Conservation (phyloP, 92 coral and sea anemone genomes). For the Parazoanthus atlanticus region DNA sequence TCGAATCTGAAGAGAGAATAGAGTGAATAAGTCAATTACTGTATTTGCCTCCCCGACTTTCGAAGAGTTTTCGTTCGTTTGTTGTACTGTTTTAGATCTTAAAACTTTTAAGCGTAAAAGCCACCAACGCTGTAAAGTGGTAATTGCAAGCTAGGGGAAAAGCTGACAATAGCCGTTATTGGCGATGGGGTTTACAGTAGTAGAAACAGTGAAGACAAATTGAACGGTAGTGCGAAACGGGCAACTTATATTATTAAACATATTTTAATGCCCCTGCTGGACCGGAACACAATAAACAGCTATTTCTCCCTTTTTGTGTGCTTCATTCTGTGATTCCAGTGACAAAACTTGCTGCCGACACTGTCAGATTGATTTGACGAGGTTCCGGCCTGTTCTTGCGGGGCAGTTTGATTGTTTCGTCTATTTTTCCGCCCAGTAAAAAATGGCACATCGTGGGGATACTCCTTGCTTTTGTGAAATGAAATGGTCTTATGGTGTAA, state of each 20-base stretch:
- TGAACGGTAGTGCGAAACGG: no score
- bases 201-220: no score
- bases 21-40: background rate
- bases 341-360: background rate
- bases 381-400: background rate
- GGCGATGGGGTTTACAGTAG: no score
- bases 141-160: no score
- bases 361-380: background rate
- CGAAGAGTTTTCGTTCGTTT: background rate
- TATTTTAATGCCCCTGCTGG: no score
- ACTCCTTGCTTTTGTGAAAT: background rate
- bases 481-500: background rate
- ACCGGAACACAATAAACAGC: background rate
- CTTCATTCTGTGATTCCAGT: no score
- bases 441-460: background rate
- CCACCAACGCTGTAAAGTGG: no score
- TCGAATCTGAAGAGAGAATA: background rate
- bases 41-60: background rate
- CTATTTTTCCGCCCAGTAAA: background rate
- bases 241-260: no score
- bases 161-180: no score
- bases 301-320: background rate
- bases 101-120: no score
- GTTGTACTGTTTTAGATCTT: no score
- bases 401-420: background rate